Conservation (phyloP, 1,140 invertebrate genomes). For the Drosophila kepulauana region DNA sequence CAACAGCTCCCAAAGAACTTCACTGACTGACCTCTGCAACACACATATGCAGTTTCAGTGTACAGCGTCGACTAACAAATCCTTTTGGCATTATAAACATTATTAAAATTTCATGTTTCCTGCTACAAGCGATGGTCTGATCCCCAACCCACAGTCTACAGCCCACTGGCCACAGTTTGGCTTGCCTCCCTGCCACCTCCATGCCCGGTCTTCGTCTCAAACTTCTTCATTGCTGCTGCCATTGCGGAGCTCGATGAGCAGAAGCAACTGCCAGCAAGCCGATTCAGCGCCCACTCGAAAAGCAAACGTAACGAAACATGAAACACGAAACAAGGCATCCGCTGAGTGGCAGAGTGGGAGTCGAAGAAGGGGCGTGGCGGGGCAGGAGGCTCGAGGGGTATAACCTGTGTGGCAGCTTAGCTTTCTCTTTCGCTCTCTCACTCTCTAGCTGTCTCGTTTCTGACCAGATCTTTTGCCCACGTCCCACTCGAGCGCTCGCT, state of each 20-base stretch:
- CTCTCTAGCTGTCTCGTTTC: constrained; percentile 17
- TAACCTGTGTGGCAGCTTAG: constrained; percentile 10
- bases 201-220: neutral
- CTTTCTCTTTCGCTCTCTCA: neutral
- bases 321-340: constrained; percentile 59
- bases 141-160: constrained; percentile 26
- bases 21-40: constrained; percentile 15
- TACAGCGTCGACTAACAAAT: constrained; percentile 80
- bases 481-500: constrained; percentile 7
- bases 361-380: neutral
- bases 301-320: constrained; percentile 80
- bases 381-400: neutral
- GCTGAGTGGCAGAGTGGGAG: constrained; percentile 1
- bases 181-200: neutral
- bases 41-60: constrained; percentile 60
- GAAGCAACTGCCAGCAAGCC: constrained; percentile 19
- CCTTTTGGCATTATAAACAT: constrained; percentile 84
- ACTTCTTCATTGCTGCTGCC: no score
- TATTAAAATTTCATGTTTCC: constrained; percentile 84
- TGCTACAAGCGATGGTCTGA: constrained; percentile 65
- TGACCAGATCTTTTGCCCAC: constrained; percentile 22
- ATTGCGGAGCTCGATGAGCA: neutral
- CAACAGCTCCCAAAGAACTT: constrained; percentile 2
- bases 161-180: neutral
- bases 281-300: constrained; percentile 64